These are phyloP conservation scores for Corythornis vintsioides DNA, from an alignment of 2,113 vertebrate genomes.

Conservation along the genomic window DNA sequence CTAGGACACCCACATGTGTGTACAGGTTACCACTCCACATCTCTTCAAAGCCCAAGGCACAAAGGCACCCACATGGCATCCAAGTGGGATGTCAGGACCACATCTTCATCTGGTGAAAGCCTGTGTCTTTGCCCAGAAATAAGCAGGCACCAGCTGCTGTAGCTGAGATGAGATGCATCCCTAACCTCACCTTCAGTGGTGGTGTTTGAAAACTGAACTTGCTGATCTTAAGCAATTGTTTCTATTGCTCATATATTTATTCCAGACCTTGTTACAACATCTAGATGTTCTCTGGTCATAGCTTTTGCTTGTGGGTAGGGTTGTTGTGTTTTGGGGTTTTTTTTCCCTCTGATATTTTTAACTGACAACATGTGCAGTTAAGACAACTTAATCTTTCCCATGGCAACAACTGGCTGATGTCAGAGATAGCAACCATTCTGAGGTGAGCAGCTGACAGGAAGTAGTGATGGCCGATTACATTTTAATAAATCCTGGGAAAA, in stretches of 20 bases:
- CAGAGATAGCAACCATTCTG: background rate
- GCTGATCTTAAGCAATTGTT: background rate
- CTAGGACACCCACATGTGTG: background rate
- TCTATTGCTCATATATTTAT: background rate
- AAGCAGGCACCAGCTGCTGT: background rate
- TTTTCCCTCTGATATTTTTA: background rate
- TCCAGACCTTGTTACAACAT: background rate
- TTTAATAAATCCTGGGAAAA: background rate
- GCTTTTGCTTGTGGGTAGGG: background rate
- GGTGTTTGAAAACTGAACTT: background rate
- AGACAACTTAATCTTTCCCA: slow-evolving; percentile 25
- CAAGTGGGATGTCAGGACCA: background rate
- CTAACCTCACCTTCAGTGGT: background rate
- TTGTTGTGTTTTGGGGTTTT: background rate
- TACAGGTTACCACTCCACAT: slow-evolving; percentile 1
- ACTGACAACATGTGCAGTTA: background rate
- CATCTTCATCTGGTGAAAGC: background rate
- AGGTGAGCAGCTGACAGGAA: background rate
- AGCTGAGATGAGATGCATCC: background rate
- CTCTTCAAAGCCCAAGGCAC: slow-evolving; percentile 25
- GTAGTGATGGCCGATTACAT: background rate
- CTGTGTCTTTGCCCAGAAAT: background rate
- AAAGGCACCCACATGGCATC: background rate
- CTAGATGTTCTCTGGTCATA: background rate
- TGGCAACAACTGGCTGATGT: slow-evolving; percentile 3